Base-by-base conservation (phyloP, 1,140 invertebrate species). In the Trichonephila clavata region DNA sequence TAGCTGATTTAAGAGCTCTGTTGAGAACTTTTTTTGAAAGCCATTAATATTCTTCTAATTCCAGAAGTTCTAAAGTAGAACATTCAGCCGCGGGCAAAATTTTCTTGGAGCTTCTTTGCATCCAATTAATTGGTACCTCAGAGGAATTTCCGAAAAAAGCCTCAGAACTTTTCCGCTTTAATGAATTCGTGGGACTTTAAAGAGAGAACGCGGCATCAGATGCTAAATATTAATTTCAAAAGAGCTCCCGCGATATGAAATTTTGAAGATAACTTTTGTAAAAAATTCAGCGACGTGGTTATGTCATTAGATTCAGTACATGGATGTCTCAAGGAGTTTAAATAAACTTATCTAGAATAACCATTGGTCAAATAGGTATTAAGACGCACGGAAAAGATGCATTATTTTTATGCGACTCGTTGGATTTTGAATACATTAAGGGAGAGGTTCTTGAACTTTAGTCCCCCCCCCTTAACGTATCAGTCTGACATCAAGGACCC, bases 11-110 rank as follows among this genome's bases (percentile, higher is more conserved):
- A 83, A 57, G 80, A 83, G 80, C 13, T 39, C 80, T 39, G 80
- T 83, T 83, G 80, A 83, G 50, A 83, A 83, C 80, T 83, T 83
- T 39, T n/a, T 39, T 83, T 50, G 21, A 83, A 32, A 83, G 43
- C 39, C 80, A 50, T 83, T 50, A 83, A 83, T 57, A 83, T 39
- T 50, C 80, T 39, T 83, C 50, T 83, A 83, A 57, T 83, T 32
- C 80, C 18, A n/a, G 21, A 83, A 83, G 32, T 83, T 83, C 27
- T 13, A 21, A 50, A 50, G 20, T 39, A 32, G 50, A 83, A 39
- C 21, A 20, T 83, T 83, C 20, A 57, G 80, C 80, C 43, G 27
- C 10, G 39, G 50, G 32, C 10, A 39, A 39, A 83, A 83, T 50
- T 16, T 43, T 57, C 39, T 83, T 83, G 50, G 80, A 50, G n/a